phyloP scores from a whole-genome alignment of 2,888 invertebrate genomes.

The Eupithecia centaureata region DNA sequence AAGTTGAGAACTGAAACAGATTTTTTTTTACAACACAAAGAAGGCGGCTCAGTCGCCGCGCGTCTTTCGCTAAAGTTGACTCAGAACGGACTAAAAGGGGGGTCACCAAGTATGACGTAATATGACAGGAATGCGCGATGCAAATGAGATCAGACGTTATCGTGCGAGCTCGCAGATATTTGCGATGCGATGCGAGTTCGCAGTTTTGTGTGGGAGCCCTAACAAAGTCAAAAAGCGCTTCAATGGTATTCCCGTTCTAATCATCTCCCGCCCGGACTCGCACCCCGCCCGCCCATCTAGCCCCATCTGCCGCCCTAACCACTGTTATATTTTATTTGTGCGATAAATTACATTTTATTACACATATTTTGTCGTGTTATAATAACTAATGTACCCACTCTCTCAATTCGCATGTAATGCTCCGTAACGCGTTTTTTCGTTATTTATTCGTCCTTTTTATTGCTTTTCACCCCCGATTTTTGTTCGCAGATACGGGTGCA shows the following conservation, averaged over 20 bases:
- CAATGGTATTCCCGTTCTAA: background rate
- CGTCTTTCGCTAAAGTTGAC: no score
- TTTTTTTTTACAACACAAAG: no score
- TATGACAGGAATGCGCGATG: no score
- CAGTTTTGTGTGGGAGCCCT: no score
- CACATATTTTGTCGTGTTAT: conserved; percentile 85
- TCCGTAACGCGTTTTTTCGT: conserved; percentile 73
- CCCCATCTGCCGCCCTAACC: conserved; percentile 83
- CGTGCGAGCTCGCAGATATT: no score
- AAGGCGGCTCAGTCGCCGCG: no score
- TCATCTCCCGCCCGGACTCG: conserved; percentile 30
- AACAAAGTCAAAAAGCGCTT: no score
- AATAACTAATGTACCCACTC: conserved; percentile 84
- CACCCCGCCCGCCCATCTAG: conserved; percentile 54
- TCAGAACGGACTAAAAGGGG: no score
- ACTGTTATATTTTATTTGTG: conserved; percentile 83
- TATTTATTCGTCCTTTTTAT: conserved; percentile 75
- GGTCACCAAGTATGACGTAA: no score
- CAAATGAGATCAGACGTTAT: no score
- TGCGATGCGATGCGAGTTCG: no score
- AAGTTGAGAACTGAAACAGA: no score
- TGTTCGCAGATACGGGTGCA: conserved; percentile 50
- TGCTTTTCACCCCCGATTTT: conserved; percentile 60
- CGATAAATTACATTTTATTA: conserved; percentile 84
- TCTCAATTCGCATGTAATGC: conserved; percentile 82